Base-by-base conservation (phyloP, 2,797 vertebrate genomes). In the Tiaroga cobitis region DNA sequence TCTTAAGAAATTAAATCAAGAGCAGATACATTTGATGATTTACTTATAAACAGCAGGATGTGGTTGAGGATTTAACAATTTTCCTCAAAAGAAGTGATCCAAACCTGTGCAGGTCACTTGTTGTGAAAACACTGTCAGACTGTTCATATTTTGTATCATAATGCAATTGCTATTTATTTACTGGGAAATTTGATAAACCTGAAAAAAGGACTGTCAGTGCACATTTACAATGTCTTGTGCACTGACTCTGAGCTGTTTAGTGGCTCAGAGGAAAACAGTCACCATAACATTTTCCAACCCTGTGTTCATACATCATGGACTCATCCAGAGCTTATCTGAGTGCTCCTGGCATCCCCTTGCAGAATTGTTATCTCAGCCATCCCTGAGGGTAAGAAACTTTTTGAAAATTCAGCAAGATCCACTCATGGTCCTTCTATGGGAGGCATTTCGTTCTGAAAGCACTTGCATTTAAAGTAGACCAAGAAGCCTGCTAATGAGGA, bases 401-500 rank as follows among this genome's bases (percentile, higher is more conserved):
- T 67, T 69, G 73, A 76, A 81, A 86, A 86, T 68, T 86, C 85
- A 87, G 78, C 83, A 82, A 78, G 77, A 91, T 65, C 89, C 88
- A 82, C 76, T 87, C 79, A 89, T 76, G 70, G 83, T 88, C 83
- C 82, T 85, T 88, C 81, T 86, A 61, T 89, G 81, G 85, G 76
- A 79, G 88, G 87, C 34, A 77, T 73, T 80, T 76, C 77, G 26
- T 88, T 90, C 79, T 80, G 85, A 91, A 79, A 90, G 90, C 65
- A 79, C 75, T 86, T 78, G 54, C 90, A 83, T 91, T 90, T 87
- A 87, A 86, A 92, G 89, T 85, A 91, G 83, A 88, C 82, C 76
- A 84, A 87, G 90, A 86, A 89, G 86, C 77, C 81, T 83, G 43
- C 87, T 93, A 92, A 94, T 92, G 90, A 94, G 92, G 82, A 70